phyloP scores from a whole-genome alignment of 2,797 vertebrate species.

The Manis javanica region DNA sequence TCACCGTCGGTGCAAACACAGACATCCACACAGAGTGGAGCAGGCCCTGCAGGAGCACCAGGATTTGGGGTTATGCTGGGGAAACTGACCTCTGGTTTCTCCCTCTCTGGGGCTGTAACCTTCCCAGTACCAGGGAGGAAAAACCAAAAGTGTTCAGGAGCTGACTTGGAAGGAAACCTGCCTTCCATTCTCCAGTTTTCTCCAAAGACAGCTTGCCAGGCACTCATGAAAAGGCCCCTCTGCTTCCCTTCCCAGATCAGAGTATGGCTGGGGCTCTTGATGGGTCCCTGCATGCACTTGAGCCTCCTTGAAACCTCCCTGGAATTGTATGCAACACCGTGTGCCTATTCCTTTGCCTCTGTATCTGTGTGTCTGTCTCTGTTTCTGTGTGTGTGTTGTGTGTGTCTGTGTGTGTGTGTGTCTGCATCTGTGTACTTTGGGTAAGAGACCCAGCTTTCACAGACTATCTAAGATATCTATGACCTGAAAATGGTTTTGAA shows the following conservation, averaged over 20 bases:
- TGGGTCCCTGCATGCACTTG: no score
- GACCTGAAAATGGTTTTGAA: not conserved
- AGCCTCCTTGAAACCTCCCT: not conserved
- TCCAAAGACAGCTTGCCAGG: not conserved
- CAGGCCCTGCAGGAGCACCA: not conserved
- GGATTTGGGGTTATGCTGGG: not conserved
- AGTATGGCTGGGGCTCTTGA: not conserved
- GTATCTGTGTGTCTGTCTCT: not conserved
- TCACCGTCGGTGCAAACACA: slow-evolving; percentile 16
- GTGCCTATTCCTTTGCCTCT: fast-evolving
- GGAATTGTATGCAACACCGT: fast-evolving
- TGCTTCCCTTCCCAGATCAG: not conserved
- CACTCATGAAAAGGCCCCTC: not conserved
- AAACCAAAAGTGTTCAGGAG: not conserved
- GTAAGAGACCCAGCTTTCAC: not conserved
- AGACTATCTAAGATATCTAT: not conserved
- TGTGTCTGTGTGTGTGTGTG: no score
- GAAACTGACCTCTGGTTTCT: not conserved
- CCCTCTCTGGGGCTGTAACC: not conserved
- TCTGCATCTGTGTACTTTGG: not conserved
- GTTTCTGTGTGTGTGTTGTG: not conserved
- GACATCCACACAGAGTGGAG: not conserved
- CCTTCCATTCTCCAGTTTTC: not conserved
- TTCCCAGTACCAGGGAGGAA: not conserved
- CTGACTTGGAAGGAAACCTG: not conserved